Evolutionary conservation across 1,140 invertebrate genomes (phyloP), one percentile per base, ranked within the genome.

Genomic region (Acromyrmex charruanus): DNA sequence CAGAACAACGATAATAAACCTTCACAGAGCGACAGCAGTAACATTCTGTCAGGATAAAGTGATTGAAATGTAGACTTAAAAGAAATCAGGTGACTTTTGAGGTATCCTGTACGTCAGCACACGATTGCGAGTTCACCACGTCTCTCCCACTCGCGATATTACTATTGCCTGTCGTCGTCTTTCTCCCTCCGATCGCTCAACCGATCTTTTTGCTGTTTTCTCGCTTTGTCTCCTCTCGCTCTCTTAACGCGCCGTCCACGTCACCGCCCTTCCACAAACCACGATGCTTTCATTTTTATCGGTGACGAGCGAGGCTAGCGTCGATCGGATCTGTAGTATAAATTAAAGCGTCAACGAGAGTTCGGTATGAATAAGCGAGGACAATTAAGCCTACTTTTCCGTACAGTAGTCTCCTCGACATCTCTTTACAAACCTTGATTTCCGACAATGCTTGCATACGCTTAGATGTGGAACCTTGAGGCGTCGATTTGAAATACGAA

Each of bases 281-380:
- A 21, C 16, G 65, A 84, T 84, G 69, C 80, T 84, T 84, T 84
- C 80, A 74, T 84, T 84, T 84, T 84, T 84, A 75, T 84, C 59
- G 72, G 69, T 25, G 59, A 75, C 39, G 7, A 71, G 51, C 21
- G 28, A 16, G 25, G 66, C 55, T 44, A 49, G 25, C 44, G 69
- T 82, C 69, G 31, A 6, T 14, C 35, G 49, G 44, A 74, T 21
- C 53, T 31, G 49, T 16, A 44, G 18, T 59, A 49, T 31, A 59
- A 31, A 59, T 31, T 18, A n/a, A 49, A 71, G 55, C 65, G 31
- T 55, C 35, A 39, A 35, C 35, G 18, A 49, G 53, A 49, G 66
- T 49, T 72, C 14, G 55, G 55, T 49, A 14, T 71, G 28, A 31
- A 39, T 39, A 39, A 21, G 66, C 5, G 49, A 49, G 16, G 25